Evolutionary conservation across 2,797 vertebrate genomes (phyloP), one percentile per base, ranked within the genome.

Genomic region (Novumbra hubbsi): DNA sequence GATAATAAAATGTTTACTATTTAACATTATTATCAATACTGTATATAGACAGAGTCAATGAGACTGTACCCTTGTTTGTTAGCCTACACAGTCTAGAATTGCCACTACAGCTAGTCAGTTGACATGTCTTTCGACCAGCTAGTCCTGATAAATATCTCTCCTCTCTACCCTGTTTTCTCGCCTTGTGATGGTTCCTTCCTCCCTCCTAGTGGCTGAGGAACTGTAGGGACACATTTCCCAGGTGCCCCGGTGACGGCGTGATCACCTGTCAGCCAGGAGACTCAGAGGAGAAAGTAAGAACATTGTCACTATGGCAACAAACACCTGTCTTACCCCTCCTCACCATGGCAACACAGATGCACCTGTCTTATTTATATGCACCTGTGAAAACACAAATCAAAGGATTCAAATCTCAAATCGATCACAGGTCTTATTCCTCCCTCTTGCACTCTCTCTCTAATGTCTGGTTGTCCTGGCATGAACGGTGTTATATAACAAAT

Each of bases 181-280:
- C 14, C 41, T n/a, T 45, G 2, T 27, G 11, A n/a, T n/a, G 45
- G 14, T 70, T 48, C 71, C 63, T 71, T 60, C 24, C 6, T 28
- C 30, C 16, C 50, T 19, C 70, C 69, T 83, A 99, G 98, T 99
- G 97, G 98, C 90, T 99, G 84, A 96, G 95, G 86, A 99, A 98
- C 86, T 99, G 98, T 87, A 99, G 96, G 86, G 95, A 96, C 86
- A 96, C 97, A 0, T 99, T 99, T 92, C 95, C 96, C 81, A 96
- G 94, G 70, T 96, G 95, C 81, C 94, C 96, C n/a, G 94, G 95
- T 85, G 97, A 98, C 74, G 95, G 95, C 17, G 97, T 99, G 68
- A 97, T 99, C 64, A 97, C 97, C 73, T 98, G 96, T 86, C 98
- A 99, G 83, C 98, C 98, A 14, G 97, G 97, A 80, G 98, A 99